Evolutionary conservation across 2,888 invertebrate species (phyloP), one percentile per base, ranked within the genome.

Genomic region (Cheilosia scutellata): DNA sequence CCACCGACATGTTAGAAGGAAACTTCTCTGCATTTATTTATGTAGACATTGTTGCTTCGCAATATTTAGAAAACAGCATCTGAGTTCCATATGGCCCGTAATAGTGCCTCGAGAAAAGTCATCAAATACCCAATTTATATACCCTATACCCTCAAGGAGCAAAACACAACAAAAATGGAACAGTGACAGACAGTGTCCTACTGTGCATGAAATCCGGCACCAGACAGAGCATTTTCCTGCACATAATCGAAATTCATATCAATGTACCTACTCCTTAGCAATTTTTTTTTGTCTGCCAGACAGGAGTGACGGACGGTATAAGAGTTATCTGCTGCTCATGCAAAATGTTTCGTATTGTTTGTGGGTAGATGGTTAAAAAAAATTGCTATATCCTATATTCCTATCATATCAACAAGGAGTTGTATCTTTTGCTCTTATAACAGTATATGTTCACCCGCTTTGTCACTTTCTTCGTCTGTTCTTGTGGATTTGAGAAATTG

Each of bases 401-500:
- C 68, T 20, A 33, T 13, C 31, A 63, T 27, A 29, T 40, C 16
- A 66, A 31, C 16, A 70, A 31, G 29, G 16, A 51, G 27, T 53
- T 70, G 44, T 20, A 44, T 57, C 25, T 25, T n/a, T 49, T 20
- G 7, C 33, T 53, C 4, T 13, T 33, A n/a, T n/a, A 49, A 63
- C 31, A 31, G 20, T 49, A 20, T 49, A 20, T n/a, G 31, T 16
- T 20, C 6, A 31, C 11, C 29, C 37, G 5, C n/a, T n/a, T 20
- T 53, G 66, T 66, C 40, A 53, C 27, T 40, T 66, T 40, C 13
- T 16, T 42, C 42, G 29, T 29, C 40, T 53, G 53, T 5, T 42
- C 25, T 13, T 57, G 16, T 16, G 29, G 16, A 5, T 57, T 47
- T 70, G 31, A 57, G 70, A 70, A 70, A 70, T 33, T 57, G 57